Base-by-base conservation (phyloP, 2,888 invertebrate species). In the Drosophila longiperda region DNA sequence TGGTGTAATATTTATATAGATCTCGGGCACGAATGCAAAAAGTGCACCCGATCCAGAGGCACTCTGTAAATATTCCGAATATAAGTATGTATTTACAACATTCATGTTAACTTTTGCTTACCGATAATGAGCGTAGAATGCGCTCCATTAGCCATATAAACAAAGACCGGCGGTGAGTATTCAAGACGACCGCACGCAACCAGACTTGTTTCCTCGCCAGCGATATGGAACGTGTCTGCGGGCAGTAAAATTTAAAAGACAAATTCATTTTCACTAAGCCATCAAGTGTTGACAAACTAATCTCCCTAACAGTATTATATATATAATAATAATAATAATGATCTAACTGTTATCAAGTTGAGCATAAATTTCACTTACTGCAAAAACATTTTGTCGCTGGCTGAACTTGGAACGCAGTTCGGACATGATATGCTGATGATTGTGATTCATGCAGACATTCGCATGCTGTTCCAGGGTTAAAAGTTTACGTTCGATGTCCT, bases 21-120 rank as follows among this genome's bases (percentile, higher is more conserved):
- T 95, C 83, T 96, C 96, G 11, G 96, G 96, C 65, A 96, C 94
- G 90, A 95, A 96, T 40, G 94, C 93, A 87, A 96, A 95, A 63
- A 96, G 92, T 33, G 94, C 92, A 1, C 94, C 95, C 65, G 94
- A 93, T 5, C 91, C 88, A 2, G 95, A 95, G 0, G 95, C 94
- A 52, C 92, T 93, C 83, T 94, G 95, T 20, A 34, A 32, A 5
- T 0, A 59, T 48, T 9, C 6, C 17, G 5, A 15, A 11, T 38
- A n/a, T 7, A 12, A 20, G 12, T 12, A 26, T 12, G 3, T 6
- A 4, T 9, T 17, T 0, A 20, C 7, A 8, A 3, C 26, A 49
- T 29, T 15, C 9, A n/a, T 20, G 4, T 23, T 5, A 32, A 45
- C 2, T 34, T 12, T 29, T 20, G 11, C 75, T 69, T 72, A 93